These are phyloP conservation scores for Lamprotornis superbus DNA, from an alignment of 2,113 vertebrate genomes.

Conservation along the genomic window DNA sequence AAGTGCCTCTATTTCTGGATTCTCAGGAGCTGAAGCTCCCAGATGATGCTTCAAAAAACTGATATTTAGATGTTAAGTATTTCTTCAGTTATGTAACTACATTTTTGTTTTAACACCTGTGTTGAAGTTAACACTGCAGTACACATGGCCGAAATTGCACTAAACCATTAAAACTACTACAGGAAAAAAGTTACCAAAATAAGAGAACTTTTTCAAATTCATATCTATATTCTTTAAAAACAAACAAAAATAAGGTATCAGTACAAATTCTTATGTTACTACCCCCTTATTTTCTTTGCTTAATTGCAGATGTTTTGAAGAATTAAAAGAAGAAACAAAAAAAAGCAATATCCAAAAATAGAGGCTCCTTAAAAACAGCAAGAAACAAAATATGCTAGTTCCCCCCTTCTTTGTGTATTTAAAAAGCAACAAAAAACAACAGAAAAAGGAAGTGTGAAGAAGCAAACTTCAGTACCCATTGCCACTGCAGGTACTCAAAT, in stretches of 20 bases:
- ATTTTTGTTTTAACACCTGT: neutral
- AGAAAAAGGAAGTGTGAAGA: neutral
- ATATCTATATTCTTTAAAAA: neutral
- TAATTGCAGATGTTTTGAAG: neutral
- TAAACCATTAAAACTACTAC: neutral
- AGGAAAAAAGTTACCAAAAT: neutral
- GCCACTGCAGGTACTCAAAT: neutral
- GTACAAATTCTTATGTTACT: neutral
- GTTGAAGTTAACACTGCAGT: neutral
- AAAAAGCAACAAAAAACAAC: neutral
- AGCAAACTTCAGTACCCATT: neutral
- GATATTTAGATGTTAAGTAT: conserved; percentile 73
- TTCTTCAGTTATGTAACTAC: neutral
- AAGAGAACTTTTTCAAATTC: neutral
- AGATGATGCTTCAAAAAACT: conserved; percentile 95
- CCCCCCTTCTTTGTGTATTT: accelerated
- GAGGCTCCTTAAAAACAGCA: neutral
- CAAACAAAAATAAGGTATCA: neutral
- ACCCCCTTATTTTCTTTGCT: neutral
- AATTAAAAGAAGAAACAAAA: neutral
- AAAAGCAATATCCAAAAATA: neutral
- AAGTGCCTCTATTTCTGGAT: conserved; percentile 81
- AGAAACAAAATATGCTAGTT: neutral
- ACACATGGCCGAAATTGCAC: neutral
- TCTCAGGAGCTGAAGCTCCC: conserved; percentile 79